These are phyloP conservation scores for Aurelia coerulea DNA, from an alignment of 30 jellyfish, hydroid and myxozoan genomes.

Conservation along the genomic window DNA sequence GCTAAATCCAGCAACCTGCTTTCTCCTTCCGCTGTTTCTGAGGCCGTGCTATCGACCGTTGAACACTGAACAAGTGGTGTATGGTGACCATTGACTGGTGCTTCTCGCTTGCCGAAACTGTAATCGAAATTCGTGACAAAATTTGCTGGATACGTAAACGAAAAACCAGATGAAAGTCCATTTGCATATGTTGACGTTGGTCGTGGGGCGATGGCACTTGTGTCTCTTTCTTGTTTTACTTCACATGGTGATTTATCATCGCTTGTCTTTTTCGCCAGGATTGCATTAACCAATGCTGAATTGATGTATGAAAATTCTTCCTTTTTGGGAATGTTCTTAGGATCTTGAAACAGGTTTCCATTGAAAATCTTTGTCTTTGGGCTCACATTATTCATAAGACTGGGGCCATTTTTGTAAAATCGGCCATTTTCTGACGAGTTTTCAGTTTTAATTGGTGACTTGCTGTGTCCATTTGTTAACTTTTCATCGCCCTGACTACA, in stretches of 20 bases:
- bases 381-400: not conserved
- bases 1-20: slow-evolving; percentile 85
- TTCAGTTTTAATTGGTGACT: not conserved
- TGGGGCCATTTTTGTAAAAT: not conserved
- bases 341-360: not conserved
- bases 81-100: slow-evolving; percentile 4
- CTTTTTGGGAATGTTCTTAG: slow-evolving; percentile 1
- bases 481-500: slow-evolving; percentile 14
- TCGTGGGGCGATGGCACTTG: slow-evolving; percentile 9
- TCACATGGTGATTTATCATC: slow-evolving; percentile 23
- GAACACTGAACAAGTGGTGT: slow-evolving; percentile 71
- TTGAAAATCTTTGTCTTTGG: not conserved
- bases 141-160: slow-evolving; percentile 8
- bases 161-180: slow-evolving; percentile 8
- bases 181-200: slow-evolving; percentile 25
- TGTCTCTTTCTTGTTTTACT: not conserved
- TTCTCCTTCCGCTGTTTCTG: slow-evolving; percentile 63
- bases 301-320: slow-evolving; percentile 31
- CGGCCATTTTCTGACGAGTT: not conserved
- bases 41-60: slow-evolving; percentile 79
- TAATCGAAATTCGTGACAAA: slow-evolving; percentile 1
- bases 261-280: not conserved
- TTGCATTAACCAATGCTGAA: slow-evolving; percentile 20
- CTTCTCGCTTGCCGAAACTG: slow-evolving; percentile 2
- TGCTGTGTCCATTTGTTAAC: slow-evolving; percentile 18